Percentiles rank a stretch among this genome's conserved stretches.
Evolutionary conservation across 2,888 invertebrate species (phyloP).

Genomic region (Coelopa pilipes): DNA sequence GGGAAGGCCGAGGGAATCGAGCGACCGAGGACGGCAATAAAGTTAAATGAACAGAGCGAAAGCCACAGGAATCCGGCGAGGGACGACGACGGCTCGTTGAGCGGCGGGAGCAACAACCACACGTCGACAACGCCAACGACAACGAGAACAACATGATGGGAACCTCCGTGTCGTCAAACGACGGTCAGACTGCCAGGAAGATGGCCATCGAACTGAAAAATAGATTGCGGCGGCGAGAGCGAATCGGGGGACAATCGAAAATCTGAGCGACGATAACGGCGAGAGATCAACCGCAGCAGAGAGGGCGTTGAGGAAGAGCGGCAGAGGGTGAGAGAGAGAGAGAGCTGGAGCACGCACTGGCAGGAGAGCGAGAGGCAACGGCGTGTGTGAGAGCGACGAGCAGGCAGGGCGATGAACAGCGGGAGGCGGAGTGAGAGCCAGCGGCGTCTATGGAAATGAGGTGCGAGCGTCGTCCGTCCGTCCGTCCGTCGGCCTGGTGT

Average conservation of each 20-base stretch:
- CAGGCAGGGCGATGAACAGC: no score
- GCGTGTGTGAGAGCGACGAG: background rate
- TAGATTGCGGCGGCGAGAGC: background rate
- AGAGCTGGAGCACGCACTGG: background rate
- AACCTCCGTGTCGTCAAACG: no score
- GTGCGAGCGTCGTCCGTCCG: background rate
- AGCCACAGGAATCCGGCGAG: background rate
- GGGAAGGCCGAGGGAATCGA: background rate
- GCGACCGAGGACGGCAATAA: background rate
- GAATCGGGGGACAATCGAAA: conserved; percentile 4
- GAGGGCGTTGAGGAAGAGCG: background rate
- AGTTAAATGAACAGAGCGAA: background rate
- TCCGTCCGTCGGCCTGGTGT: background rate
- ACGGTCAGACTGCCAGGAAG: no score
- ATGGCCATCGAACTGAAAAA: conserved; percentile 23
- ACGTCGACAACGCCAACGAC: background rate
- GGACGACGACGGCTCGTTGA: background rate
- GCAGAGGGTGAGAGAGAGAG: background rate
- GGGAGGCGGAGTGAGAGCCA: no score
- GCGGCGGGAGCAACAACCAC: background rate
- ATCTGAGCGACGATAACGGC: background rate
- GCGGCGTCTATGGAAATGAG: background rate
- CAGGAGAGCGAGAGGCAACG: background rate
- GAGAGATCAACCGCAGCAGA: background rate
- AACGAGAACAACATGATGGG: no score